Evolutionary conservation across 2,888 invertebrate species (phyloP), one percentile per base, ranked within the genome.

Genomic region (Camptogramma bilineatum): DNA sequence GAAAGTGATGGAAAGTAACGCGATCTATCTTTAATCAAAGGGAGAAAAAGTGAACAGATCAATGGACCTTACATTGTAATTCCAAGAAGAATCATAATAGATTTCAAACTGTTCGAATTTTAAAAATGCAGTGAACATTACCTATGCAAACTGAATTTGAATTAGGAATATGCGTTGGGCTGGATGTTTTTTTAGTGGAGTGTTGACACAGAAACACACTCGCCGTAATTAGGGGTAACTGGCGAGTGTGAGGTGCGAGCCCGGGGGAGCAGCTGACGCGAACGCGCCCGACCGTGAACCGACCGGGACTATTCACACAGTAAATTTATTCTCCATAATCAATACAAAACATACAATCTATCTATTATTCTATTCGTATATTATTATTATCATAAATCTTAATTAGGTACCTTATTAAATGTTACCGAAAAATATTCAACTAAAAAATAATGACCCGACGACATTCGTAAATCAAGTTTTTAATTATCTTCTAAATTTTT

Each of bases 201-300:
- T 81, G 82, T 85, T 86, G 87, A 87, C 87, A 88, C 83, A 86
- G 84, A 87, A 87, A 87, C 84, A 82, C 79, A 81, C 80, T 86
- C 78, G 75, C 74, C 66, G 79, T 85, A 86, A 88, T 89, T 84
- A 87, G 78, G 85, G 86, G 84, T 82, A 78, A 76, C 66, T 63
- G 79, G 78, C 68, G 78, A 28, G 28, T 8, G 28, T 28, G 28
- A 79, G 78, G 80, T 79, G 77, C 68, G 69, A 73, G 75, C 81
- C 78, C 74, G 73, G 77, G 85, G 85, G 87, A 83, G 62, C 72
- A 67, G 86, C 87, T 87, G 88, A 80, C 83, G 78, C 68, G 70
- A 65, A 68, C 58, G 57, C 77, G 66, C 9, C 75, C 80, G 76
- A 80, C 83, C 82, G 80, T 80, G 78, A 79, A 80, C 75, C 64